Conservation (phyloP, 2,888 invertebrate species). For the Eilema caniola region DNA sequence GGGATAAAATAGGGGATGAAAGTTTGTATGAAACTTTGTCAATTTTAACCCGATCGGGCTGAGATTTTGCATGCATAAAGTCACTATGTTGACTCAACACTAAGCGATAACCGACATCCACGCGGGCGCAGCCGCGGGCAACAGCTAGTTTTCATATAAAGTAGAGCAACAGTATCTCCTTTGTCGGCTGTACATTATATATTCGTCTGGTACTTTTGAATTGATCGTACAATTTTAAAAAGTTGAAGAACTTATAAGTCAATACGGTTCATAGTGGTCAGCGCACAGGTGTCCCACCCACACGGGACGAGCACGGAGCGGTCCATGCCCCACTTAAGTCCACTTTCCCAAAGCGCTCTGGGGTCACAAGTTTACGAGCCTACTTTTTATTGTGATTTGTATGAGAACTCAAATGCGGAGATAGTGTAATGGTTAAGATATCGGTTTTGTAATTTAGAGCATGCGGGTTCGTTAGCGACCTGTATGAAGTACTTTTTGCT, state of each 20-base stretch:
- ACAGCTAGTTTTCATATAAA: too few species aligned
- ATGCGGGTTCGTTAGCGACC: not conserved
- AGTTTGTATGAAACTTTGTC: too few species aligned
- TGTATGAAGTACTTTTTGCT: too few species aligned
- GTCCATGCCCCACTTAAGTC: conserved; percentile 45
- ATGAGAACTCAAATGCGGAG: conserved; percentile 35
- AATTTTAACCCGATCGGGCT: too few species aligned
- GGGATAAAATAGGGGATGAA: too few species aligned
- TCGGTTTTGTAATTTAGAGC: not conserved
- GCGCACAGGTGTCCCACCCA: conserved; percentile 52
- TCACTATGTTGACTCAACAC: too few species aligned
- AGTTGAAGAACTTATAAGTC: not conserved
- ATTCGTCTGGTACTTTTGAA: not conserved
- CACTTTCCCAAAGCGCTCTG: conserved; percentile 51
- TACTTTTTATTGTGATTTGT: conserved; percentile 53
- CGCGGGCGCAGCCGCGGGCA: too few species aligned
- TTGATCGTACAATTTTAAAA: not conserved
- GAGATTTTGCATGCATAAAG: too few species aligned
- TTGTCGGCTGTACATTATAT: too few species aligned
- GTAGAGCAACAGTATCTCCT: too few species aligned
- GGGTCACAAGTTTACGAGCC: conserved; percentile 52
- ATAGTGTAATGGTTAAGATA: not conserved
- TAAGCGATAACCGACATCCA: too few species aligned
- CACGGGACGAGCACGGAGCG: conserved; percentile 41
- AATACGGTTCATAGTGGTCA: conserved; percentile 27